These are phyloP conservation scores for Panulirus ornatus DNA, from an alignment of 1,140 invertebrate genomes.

Conservation along the genomic window DNA sequence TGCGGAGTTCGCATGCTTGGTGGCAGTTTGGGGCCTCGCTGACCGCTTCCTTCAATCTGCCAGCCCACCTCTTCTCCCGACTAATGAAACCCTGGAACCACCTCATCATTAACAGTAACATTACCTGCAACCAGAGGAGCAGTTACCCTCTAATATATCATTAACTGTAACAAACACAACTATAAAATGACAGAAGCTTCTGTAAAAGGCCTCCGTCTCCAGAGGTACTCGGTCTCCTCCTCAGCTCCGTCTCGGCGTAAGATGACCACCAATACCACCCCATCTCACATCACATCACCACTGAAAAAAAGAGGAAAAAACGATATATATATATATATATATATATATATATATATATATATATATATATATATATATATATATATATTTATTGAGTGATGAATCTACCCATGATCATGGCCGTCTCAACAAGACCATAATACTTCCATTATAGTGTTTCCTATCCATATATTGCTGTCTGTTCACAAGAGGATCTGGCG, in stretches of 20 bases:
- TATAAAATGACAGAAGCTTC: constrained; percentile 67
- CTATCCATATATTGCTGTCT: not conserved
- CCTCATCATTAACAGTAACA: constrained; percentile 69
- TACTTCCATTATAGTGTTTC: not conserved
- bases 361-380: too few species aligned
- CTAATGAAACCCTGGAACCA: constrained; percentile 67
- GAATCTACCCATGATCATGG: too few species aligned
- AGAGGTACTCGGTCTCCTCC: not conserved
- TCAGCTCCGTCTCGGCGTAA: not conserved
- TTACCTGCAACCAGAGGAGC: constrained; percentile 69
- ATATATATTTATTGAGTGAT: too few species aligned
- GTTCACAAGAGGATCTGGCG: not conserved
- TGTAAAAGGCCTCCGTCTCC: constrained; percentile 14
- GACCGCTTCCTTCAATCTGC: constrained; percentile 70
- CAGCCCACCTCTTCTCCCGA: constrained; percentile 61
- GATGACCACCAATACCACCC: too few species aligned
- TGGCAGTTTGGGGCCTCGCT: constrained; percentile 54
- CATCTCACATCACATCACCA: too few species aligned
- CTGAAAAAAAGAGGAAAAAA: too few species aligned
- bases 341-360: too few species aligned
- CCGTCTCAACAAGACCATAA: not conserved
- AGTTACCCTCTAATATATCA: constrained; percentile 69
- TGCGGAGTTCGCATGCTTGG: constrained; percentile 36
- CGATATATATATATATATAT: too few species aligned
- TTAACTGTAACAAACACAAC: constrained; percentile 71